These are phyloP conservation scores for Radopholus similis DNA, from an alignment of 1,140 invertebrate genomes.

Conservation along the genomic window DNA sequence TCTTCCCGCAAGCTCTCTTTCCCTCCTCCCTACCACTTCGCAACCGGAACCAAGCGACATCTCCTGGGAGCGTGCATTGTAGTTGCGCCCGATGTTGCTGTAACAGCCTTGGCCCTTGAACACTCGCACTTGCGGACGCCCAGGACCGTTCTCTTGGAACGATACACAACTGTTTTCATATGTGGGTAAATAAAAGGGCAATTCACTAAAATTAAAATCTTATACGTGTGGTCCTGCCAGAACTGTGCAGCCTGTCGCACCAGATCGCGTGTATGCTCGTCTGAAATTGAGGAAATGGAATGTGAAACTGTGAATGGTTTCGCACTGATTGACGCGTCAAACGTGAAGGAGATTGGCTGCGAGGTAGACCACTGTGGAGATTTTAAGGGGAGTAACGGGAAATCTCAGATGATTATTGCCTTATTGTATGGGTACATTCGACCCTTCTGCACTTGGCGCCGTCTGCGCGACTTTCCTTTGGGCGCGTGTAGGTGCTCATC, in stretches of 20 bases:
- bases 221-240: constrained; percentile 35
- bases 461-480: not conserved
- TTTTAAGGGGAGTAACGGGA: not conserved
- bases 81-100: not conserved
- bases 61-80: not conserved
- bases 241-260: constrained; percentile 34
- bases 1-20: not conserved
- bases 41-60: not conserved
- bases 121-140: constrained; percentile 22
- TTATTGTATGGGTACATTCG: not conserved
- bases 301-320: not conserved
- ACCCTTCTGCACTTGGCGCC: not conserved
- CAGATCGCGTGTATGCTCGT: constrained; percentile 24
- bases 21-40: not conserved
- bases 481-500: not conserved
- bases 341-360: not conserved
- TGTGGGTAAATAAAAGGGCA: too few relatives aligned
- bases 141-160: constrained; percentile 31
- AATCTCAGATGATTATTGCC: not conserved
- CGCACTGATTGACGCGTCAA: not conserved
- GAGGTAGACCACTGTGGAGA: not conserved
- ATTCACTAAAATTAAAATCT: too few relatives aligned
- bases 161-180: constrained; percentile 40
- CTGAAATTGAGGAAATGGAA: not conserved
- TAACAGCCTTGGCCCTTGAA: constrained; percentile 38